Conservation (phyloP, 2,888 invertebrate species). For the Ditylenchus weischeri region DNA sequence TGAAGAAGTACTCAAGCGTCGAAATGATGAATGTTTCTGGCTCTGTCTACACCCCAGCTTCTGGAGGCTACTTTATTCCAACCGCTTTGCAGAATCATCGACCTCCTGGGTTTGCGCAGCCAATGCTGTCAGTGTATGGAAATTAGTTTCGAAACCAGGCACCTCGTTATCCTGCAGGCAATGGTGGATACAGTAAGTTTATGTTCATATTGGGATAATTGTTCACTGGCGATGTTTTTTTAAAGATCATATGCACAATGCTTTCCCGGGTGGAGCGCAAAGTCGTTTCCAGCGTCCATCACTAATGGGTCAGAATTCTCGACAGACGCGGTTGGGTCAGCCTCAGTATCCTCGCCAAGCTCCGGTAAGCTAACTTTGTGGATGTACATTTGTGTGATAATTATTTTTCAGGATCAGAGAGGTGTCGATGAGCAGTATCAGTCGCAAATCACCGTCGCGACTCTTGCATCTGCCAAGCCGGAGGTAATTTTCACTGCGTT, state of each 20-base stretch:
- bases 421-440: too few relatives aligned
- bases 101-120: slow-evolving; percentile 65
- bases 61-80: slow-evolving; percentile 52
- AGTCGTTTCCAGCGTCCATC: too few relatives aligned
- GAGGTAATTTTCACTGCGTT: too few relatives aligned
- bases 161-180: slow-evolving; percentile 8
- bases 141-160: background rate
- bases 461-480: too few relatives aligned
- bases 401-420: too few relatives aligned
- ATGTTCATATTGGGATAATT: background rate
- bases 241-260: background rate
- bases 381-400: too few relatives aligned
- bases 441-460: too few relatives aligned
- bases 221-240: background rate
- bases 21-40: slow-evolving; percentile 74
- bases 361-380: background rate
- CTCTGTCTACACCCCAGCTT: slow-evolving; percentile 45
- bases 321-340: too few relatives aligned
- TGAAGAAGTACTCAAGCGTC: slow-evolving; percentile 91
- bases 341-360: too few relatives aligned
- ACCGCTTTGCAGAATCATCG: slow-evolving; percentile 35
- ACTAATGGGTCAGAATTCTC: too few relatives aligned
- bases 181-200: slow-evolving; percentile 2
- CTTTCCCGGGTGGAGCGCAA: too few relatives aligned
- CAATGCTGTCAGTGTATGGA: slow-evolving; percentile 11